A percentile compares a stretch with the other conserved stretches of the same genome.
These are phyloP conservation scores for Cylas formicarius DNA, from an alignment of 1,140 invertebrate genomes.

Conservation along the genomic window DNA sequence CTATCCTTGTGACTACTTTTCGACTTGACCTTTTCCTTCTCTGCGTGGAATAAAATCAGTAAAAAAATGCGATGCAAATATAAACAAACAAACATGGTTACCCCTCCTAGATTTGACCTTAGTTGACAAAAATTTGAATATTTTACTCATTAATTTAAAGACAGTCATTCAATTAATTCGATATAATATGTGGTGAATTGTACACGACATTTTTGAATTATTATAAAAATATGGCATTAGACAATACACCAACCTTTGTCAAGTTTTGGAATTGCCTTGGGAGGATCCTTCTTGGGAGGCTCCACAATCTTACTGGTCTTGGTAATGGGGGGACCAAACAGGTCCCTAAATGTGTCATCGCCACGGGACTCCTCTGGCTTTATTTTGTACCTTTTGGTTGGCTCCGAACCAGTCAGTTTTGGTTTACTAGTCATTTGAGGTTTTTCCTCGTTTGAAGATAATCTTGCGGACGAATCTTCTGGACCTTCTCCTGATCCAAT, in stretches of 20 bases:
- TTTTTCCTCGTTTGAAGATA: conserved; percentile 30
- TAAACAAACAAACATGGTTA: conserved; percentile 24
- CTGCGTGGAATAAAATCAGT: too few species aligned
- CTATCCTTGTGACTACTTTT: conserved; percentile 48
- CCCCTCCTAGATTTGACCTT: conserved; percentile 12
- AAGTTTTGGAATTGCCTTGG: conserved; percentile 12
- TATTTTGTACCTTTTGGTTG: conserved; percentile 56
- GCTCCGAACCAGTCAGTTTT: conserved; percentile 53
- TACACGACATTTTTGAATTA: too few species aligned
- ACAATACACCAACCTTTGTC: conserved; percentile 46
- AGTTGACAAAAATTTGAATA: conserved; percentile 3
- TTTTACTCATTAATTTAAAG: too few species aligned
- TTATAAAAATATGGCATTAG: too few species aligned
- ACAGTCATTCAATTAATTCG: background rate
- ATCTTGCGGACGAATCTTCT: conserved; percentile 16
- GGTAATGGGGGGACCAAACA: conserved; percentile 73
- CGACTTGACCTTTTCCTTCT: conserved; percentile 53
- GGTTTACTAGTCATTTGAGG: conserved; percentile 57
- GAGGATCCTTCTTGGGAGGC: conserved; percentile 34
- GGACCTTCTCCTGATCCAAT: conserved; percentile 18
- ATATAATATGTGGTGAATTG: too few species aligned
- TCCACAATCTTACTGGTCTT: conserved; percentile 61
- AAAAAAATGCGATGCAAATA: conserved; percentile 4
- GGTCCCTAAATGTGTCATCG: conserved; percentile 59
- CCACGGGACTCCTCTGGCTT: conserved; percentile 54